Base-by-base conservation (phyloP, 2,113 vertebrate species). In the Melanerpes aurifrons region DNA sequence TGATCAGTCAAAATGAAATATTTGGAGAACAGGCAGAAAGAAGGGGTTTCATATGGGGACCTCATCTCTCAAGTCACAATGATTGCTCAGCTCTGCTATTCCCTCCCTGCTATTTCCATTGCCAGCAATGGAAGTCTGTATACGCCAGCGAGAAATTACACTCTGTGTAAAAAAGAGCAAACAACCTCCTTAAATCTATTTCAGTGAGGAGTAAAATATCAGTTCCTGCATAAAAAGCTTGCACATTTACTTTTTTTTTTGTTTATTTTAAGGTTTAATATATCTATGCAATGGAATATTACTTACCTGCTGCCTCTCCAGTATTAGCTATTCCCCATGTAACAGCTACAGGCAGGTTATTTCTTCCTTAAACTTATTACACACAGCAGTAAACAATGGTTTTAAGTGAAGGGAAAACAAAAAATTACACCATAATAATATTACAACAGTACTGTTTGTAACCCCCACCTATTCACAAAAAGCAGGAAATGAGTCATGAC, bases 291-390 rank as follows among this genome's bases (percentile, higher is more conserved):
- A 71, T 58, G 86, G 86, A 97, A 96, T 84, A 95, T 96, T 97
- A 98, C 98, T 98, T 98, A 98, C 98, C 98, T 98, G 97, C 94
- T 93, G 81, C 89, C 91, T 89, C 86, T 89, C 95, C 94, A 96
- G 82, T 82, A 97, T 95, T 95, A 97, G 96, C 92, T 97, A 97
- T 92, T 97, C 93, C 92, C 91, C 93, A 85, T 71, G 95, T 92
- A 96, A 95, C 95, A 94, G 85, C 93, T 96, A 95, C 87, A 96
- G 93, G 81, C 95, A 96, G 95, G 86, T 93, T 86, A 96, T 76
- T 86, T 96, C 96, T 96, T 96, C 71, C 91, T 96, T 96, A 95
- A 96, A 72, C 80, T 86, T 84, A 96, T 85, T 97, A 90, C 43
- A 95, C 90, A 94, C 90, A 97, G 77, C 75, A 94, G 91, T 92